Evolutionary conservation across 2,797 vertebrate species (phyloP), one percentile per base, ranked within the genome.

Genomic region (Ptychobarbus kaznakovi): DNA sequence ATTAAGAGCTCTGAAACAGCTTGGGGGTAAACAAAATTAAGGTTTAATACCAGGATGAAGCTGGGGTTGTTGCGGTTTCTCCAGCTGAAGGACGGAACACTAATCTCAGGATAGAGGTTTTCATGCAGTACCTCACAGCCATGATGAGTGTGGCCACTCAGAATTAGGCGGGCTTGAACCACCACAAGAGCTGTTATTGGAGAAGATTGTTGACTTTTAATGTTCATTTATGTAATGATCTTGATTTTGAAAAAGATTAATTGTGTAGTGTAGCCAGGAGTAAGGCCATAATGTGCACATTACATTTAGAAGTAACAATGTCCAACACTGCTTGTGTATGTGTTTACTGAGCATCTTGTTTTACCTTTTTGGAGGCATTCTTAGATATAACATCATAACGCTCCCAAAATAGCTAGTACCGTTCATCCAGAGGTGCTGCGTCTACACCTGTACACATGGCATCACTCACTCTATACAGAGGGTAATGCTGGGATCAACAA

Each of bases 151-250:
- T 99, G 98, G 87, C 98, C 97, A 1, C 32, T 32, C 32, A 99
- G 94, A 88, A 99, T 93, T 90, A 99, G 92, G 79, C 98, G 97
- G 98, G 98, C 69, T 90, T 95, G 89, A 99, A 96, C 97, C 97
- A 98, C 96, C 96, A 96, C n/a, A 99, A 91, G 88, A 99, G 93
- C 98, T 99, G 91, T 44, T 16, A 61, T 53, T 32, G n/a, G 28
- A 73, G 49, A 56, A 77, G n/a, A 86, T 74, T 44, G 2, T 20
- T 2, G 40, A 18, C 40, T 70, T 70, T 70, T 28, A 70, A 18
- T 56, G 3, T 61, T 58, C 53, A 42, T 8, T 42, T 77, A 25
- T 53, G 28, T 49, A 73, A 73, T 28, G 8, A 18, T 49, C 44
- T 74, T 74, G 44, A 53, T 10, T 3, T 25, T 63, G 10, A 44